Conservation (phyloP, 2,113 vertebrate species). For the Indicator indicator region DNA sequence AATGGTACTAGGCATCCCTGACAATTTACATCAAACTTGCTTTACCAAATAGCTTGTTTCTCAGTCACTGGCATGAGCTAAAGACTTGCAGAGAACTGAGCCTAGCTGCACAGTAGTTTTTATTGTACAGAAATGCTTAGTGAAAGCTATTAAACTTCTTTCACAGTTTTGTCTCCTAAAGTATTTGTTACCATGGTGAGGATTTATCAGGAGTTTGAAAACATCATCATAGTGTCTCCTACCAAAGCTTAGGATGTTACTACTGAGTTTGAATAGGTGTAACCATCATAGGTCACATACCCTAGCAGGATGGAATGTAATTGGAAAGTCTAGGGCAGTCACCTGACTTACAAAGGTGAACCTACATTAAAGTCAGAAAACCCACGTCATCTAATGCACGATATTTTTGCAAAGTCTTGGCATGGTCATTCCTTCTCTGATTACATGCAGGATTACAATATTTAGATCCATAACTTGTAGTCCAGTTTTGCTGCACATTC, state of each 20-base stretch:
- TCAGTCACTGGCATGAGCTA: neutral
- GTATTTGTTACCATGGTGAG: fast-evolving
- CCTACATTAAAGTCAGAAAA: neutral
- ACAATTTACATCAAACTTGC: fast-evolving
- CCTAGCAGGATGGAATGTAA: neutral
- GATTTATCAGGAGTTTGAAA: neutral
- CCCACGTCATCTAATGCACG: neutral
- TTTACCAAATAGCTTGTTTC: neutral
- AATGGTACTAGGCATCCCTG: neutral
- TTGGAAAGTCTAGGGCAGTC: neutral
- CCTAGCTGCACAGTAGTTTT: neutral
- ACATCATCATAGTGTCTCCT: neutral
- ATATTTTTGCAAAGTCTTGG: neutral
- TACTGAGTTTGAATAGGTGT: neutral
- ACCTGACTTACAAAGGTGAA: neutral
- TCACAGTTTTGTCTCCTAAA: neutral
- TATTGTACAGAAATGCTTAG: neutral
- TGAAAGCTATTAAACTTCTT: neutral
- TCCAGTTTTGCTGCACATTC: neutral
- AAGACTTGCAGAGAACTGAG: neutral
- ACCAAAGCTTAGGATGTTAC: neutral
- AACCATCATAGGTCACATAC: neutral
- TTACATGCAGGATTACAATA: neutral
- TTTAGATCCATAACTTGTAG: neutral
- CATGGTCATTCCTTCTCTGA: neutral